Evolutionary conservation across 2,113 vertebrate genomes (phyloP).

Genomic region (Corapipo altera): DNA sequence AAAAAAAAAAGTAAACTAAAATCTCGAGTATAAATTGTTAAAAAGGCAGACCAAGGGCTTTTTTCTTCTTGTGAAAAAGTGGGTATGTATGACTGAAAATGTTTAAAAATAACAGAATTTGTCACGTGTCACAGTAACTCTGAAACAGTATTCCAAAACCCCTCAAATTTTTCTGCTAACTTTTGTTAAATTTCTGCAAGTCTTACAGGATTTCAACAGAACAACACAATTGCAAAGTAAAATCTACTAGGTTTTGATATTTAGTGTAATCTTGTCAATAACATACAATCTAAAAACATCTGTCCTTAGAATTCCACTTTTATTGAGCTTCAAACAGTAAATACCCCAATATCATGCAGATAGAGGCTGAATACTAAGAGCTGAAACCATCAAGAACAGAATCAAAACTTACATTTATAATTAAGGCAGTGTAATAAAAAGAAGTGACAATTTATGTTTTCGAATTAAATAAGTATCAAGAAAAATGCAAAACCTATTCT

Average conservation of each 20-base stretch:
- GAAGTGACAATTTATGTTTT: neutral
- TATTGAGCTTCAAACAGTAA: neutral
- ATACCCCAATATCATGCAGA: neutral
- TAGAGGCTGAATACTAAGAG: neutral
- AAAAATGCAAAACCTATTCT: neutral
- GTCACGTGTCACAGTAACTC: neutral
- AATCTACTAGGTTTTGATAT: neutral
- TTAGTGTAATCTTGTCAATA: neutral
- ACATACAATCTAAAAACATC: neutral
- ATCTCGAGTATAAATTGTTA: fast-evolving
- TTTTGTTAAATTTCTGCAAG: neutral
- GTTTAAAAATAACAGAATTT: neutral
- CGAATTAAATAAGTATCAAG: neutral
- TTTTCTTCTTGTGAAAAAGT: neutral
- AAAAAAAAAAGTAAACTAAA: neutral
- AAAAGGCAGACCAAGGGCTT: neutral
- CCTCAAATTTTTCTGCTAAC: neutral
- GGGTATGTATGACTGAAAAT: neutral
- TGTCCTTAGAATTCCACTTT: neutral
- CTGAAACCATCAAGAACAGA: neutral
- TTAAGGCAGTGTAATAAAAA: neutral
- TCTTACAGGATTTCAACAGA: neutral
- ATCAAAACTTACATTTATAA: neutral
- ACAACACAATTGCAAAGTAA: neutral
- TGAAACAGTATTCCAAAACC: neutral